Evolutionary conservation across 2,888 invertebrate species (phyloP), one percentile per base, ranked within the genome.

Genomic region (Auanema sp.): DNA sequence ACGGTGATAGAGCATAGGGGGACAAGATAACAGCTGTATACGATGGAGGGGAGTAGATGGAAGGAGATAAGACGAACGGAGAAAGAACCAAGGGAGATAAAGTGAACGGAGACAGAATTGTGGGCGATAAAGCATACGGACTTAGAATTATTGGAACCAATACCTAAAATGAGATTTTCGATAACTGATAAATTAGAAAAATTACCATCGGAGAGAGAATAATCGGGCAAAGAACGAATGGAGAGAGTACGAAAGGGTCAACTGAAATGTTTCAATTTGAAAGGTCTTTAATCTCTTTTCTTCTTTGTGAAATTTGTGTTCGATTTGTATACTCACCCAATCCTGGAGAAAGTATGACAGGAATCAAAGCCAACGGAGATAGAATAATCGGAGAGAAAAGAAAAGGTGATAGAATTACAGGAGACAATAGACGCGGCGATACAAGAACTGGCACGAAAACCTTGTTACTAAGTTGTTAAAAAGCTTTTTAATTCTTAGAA

Each of bases 321-420:
- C 18, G 16, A 16, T 18, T 3, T 5, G 5, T 5, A 5, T 5
- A 51, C 18, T 51, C 52, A 18, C 49, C 59, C 12, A 76, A 69
- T 23, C 75, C 73, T 3, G 77, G 77, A 2, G 71, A 68, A 1
- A 80, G 68, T n/a, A 78, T 60, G 23, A 78, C 51, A 1, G 79
- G 77, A 51, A 69, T 65, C 18, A 77, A 33, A 5, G 66, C 67
- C 8, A 77, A 53, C 3, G 77, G 77, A 12, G 67, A 68, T 14
- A 79, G 62, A 6, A 76, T 64, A 44, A 73, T 62, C 8, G 71
- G 79, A 2, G 69, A 64, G 62, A 79, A 70, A n/a, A 75, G 66
- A 14, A 74, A 64, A 0, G 79, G 79, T 0, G 74, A 69, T 23
- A 79, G 61, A 52, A 79, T 68, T 47, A 73, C 54, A 8, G 78